These are phyloP conservation scores for Parnassius glacialis DNA, from an alignment of 2,888 invertebrate species.

Conservation along the genomic window DNA sequence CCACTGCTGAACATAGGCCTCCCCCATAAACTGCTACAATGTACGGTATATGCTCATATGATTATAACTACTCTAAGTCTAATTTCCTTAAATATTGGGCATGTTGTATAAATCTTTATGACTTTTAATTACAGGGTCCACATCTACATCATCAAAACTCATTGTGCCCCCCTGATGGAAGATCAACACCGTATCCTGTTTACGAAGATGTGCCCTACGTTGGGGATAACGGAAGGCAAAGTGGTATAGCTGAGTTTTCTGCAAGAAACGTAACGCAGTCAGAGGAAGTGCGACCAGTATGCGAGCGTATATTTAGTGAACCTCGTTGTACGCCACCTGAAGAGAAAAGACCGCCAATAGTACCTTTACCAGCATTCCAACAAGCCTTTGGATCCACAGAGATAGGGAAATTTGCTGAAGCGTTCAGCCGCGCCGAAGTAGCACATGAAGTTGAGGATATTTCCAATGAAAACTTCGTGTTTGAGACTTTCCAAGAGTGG, in stretches of 20 bases:
- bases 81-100: too few species aligned
- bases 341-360: conserved; percentile 67
- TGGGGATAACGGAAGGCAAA: conserved; percentile 44
- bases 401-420: conserved; percentile 90
- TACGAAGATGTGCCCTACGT: conserved; percentile 60
- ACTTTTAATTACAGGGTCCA: conserved; percentile 50
- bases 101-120: conserved; percentile 7
- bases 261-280: conserved; percentile 36
- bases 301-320: conserved; percentile 48
- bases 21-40: too few species aligned
- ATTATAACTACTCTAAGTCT: too few species aligned
- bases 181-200: conserved; percentile 61
- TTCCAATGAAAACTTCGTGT: conserved; percentile 61
- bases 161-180: conserved; percentile 58
- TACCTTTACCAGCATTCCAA: conserved; percentile 89
- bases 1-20: too few species aligned
- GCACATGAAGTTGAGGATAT: conserved; percentile 65
- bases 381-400: conserved; percentile 93
- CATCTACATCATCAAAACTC: conserved; percentile 54
- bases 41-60: too few species aligned
- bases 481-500: conserved; percentile 70
- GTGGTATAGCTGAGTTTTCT: conserved; percentile 48
- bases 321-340: conserved; percentile 54
- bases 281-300: conserved; percentile 43
- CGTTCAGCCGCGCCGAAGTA: conserved; percentile 82